phyloP scores from a whole-genome alignment of 2,888 invertebrate genomes.

The Lasioglossum calceatum region DNA sequence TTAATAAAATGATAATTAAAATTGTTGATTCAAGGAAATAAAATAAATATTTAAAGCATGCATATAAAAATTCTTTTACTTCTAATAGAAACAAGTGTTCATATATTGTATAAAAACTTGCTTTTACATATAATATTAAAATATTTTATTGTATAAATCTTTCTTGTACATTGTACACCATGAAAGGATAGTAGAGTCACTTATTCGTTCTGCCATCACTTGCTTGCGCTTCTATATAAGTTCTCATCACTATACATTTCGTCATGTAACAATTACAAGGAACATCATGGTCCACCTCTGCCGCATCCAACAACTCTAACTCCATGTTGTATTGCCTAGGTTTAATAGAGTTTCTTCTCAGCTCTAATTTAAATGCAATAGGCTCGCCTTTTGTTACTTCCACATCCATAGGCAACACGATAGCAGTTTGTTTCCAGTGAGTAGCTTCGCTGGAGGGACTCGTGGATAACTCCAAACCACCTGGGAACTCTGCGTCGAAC shows the following conservation, averaged over 20 bases:
- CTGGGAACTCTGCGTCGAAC: constrained; percentile 92
- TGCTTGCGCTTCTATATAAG: constrained; percentile 85
- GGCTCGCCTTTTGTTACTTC: constrained; percentile 87
- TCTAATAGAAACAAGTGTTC: background rate
- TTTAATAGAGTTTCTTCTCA: constrained; percentile 86
- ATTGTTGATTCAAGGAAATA: no score
- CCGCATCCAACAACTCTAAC: constrained; percentile 89
- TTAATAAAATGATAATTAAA: no score
- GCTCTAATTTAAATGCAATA: constrained; percentile 88
- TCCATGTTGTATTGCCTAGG: constrained; percentile 89
- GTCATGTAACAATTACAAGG: constrained; percentile 92
- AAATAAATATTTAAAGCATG: no score
- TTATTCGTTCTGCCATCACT: constrained; percentile 4
- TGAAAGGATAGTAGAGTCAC: background rate
- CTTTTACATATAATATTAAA: background rate
- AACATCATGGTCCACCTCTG: constrained; percentile 89
- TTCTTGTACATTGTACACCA: background rate
- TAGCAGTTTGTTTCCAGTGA: constrained; percentile 91
- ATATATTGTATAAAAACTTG: background rate
- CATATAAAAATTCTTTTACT: no score
- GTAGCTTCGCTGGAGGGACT: constrained; percentile 86
- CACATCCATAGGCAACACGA: constrained; percentile 90
- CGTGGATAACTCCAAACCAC: constrained; percentile 85
- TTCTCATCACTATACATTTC: constrained; percentile 90
- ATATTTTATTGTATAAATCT: background rate